Conservation (phyloP, 2,888 invertebrate genomes). For the Pammene aurita region DNA sequence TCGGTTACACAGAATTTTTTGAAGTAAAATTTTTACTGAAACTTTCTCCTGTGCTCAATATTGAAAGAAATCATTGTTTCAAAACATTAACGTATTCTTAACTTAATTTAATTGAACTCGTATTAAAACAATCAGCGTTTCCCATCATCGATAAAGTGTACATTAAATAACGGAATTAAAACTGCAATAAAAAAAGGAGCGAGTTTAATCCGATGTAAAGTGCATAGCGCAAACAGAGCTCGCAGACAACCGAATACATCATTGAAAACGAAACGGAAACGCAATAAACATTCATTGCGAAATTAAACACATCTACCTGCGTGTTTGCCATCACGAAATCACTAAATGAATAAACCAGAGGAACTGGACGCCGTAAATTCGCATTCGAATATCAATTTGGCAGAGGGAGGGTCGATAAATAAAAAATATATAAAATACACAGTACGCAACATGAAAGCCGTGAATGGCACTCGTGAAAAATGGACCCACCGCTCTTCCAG, state of each 20-base stretch:
- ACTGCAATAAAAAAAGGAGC: constrained; percentile 44
- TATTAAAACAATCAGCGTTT: neutral
- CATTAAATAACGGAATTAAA: constrained; percentile 26
- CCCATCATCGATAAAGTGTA: constrained; percentile 6
- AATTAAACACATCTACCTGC: constrained; percentile 82
- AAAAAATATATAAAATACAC: constrained; percentile 78
- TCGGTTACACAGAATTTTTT: no score
- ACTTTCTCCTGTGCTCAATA: no score
- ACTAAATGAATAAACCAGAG: constrained; percentile 83
- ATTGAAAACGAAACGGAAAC: constrained; percentile 75
- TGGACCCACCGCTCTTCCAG: constrained; percentile 83
- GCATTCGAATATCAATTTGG: constrained; percentile 81
- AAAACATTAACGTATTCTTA: no score
- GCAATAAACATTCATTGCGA: constrained; percentile 82
- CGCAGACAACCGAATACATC: constrained; percentile 54
- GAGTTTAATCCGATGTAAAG: constrained; percentile 50
- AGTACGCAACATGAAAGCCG: constrained; percentile 79
- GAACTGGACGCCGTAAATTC: constrained; percentile 76
- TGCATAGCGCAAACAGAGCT: constrained; percentile 57
- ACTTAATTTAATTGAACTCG: neutral
- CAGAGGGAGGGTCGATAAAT: constrained; percentile 71
- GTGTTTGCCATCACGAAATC: constrained; percentile 80
- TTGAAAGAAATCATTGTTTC: no score
- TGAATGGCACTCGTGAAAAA: constrained; percentile 84
- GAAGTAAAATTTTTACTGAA: no score